phyloP scores from a whole-genome alignment of 64 coral and sea anemone species.

The Stichodactyla helianthus region DNA sequence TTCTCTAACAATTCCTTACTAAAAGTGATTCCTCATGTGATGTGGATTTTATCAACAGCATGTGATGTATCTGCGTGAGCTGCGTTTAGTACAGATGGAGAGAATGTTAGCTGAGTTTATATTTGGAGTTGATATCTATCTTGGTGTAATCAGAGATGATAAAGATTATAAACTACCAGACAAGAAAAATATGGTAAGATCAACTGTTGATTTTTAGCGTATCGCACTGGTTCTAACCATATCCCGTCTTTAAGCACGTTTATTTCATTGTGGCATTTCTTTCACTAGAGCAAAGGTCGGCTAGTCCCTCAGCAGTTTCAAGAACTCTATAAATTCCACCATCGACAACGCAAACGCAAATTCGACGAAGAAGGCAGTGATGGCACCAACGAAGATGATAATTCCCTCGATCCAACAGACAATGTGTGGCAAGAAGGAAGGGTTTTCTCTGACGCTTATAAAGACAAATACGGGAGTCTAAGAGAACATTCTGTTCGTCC shows the following conservation, averaged over 20 bases:
- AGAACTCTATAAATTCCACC: constrained; percentile 47
- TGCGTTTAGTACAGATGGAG: constrained; percentile 93
- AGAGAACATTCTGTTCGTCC: constrained; percentile 22
- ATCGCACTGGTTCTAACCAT: not conserved
- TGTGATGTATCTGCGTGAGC: constrained; percentile 93
- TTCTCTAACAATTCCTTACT: too few relatives aligned
- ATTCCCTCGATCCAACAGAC: not conserved
- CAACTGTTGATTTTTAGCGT: not conserved
- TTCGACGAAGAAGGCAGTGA: constrained; percentile 45
- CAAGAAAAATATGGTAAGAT: not conserved
- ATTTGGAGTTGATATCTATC: constrained; percentile 82
- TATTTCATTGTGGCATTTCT: not conserved
- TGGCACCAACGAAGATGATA: constrained; percentile 23
- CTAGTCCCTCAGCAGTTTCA: constrained; percentile 56
- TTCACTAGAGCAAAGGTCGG: constrained; percentile 53
- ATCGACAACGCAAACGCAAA: constrained; percentile 27
- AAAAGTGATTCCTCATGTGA: not conserved
- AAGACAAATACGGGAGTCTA: constrained; percentile 51
- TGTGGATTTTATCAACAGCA: constrained; percentile 20
- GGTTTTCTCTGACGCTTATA: constrained; percentile 45
- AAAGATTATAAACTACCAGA: not conserved
- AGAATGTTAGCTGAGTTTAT: constrained; percentile 86
- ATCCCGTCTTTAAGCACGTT: not conserved
- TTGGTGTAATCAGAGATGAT: constrained; percentile 59
- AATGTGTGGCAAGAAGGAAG: constrained; percentile 68